phyloP scores from a whole-genome alignment of 1,140 invertebrate genomes.

The Sycophaga agraensis region DNA sequence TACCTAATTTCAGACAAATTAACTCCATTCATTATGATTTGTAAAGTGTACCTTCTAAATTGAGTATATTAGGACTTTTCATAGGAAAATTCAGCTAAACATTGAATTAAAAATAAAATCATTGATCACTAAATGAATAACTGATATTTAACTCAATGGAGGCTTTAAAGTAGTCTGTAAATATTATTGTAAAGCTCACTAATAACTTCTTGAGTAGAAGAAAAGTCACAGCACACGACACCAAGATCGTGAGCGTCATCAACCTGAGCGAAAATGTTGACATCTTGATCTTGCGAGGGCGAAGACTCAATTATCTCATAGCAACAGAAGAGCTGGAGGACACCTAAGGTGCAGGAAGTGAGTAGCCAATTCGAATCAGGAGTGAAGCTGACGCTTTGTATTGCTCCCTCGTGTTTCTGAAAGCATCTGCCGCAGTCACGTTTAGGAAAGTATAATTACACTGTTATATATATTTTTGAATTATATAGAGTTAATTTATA shows the following conservation, averaged over 20 bases:
- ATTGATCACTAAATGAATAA: no score
- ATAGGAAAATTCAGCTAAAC: no score
- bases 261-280: constrained; percentile 47
- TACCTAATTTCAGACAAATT: constrained; percentile 43
- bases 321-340: constrained; percentile 67
- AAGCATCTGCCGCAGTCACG: constrained; percentile 58
- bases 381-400: constrained; percentile 65
- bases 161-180: no score
- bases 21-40: no score
- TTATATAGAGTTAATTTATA: no score
- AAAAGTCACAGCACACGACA: constrained; percentile 69
- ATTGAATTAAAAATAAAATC: no score
- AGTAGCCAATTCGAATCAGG: constrained; percentile 69
- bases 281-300: constrained; percentile 48
- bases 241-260: constrained; percentile 77
- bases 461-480: no score
- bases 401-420: constrained; percentile 68
- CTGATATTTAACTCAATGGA: no score
- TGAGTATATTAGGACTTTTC: no score
- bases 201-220: constrained; percentile 41
- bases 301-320: constrained; percentile 50
- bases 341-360: constrained; percentile 68
- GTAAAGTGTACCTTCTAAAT: no score
- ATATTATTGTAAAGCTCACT: constrained; percentile 34
- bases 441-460: no score